A percentile compares a stretch with the other conserved stretches of the same genome.
Evolutionary conservation across 2,888 invertebrate genomes (phyloP).

Genomic region (Polymixis lichenea): DNA sequence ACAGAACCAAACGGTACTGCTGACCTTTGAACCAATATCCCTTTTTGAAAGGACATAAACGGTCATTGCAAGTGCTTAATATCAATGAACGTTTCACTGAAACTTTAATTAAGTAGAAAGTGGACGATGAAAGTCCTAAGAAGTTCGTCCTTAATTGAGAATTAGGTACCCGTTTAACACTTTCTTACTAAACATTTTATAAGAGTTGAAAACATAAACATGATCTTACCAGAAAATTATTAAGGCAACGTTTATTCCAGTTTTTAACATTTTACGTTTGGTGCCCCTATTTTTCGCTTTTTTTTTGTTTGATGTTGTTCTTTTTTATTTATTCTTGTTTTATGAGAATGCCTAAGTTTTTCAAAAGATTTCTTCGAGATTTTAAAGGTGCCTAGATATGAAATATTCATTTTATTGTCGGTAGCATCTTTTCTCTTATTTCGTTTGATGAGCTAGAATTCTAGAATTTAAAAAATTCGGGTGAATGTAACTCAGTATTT

Average conservation of each 20-base stretch:
- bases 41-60: too few relatives aligned
- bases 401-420: constrained; percentile 32
- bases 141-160: too few relatives aligned
- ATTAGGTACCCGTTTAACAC: too few relatives aligned
- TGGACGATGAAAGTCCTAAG: too few relatives aligned
- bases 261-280: constrained; percentile 2
- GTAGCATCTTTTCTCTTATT: background rate
- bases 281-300: background rate
- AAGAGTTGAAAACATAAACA: too few relatives aligned
- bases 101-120: too few relatives aligned
- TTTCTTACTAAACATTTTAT: too few relatives aligned
- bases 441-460: background rate
- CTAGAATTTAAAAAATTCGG: background rate
- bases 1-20: too few relatives aligned
- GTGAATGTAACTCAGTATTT: background rate
- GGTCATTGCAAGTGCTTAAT: too few relatives aligned
- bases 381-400: background rate
- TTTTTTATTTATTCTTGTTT: background rate
- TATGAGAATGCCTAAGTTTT: background rate
- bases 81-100: too few relatives aligned
- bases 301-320: constrained; percentile 9
- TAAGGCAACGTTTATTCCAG: constrained; percentile 18
- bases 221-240: background rate
- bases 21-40: too few relatives aligned
- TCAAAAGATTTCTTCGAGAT: background rate